These are phyloP conservation scores for Cheilosia urbana DNA, from an alignment of 2,888 invertebrate genomes.

Conservation along the genomic window DNA sequence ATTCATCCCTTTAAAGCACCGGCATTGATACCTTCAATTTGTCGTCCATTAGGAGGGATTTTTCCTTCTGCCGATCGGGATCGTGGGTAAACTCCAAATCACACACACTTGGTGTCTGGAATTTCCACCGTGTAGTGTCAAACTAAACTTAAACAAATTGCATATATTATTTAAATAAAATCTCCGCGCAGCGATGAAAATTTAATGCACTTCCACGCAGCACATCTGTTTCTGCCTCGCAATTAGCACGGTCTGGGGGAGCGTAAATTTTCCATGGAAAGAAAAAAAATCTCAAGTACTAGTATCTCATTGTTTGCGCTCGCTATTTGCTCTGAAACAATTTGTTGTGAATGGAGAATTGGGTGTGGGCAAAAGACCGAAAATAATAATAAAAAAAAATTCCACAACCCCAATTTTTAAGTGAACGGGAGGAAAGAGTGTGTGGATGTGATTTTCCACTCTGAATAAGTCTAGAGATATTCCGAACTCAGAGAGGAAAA, in stretches of 20 bases:
- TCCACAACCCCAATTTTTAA: not conserved
- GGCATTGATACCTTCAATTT: slow-evolving; percentile 59
- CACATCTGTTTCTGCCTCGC: slow-evolving; percentile 28
- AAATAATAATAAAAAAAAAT: not conserved
- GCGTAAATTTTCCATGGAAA: slow-evolving; percentile 19
- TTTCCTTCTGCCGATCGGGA: not conserved
- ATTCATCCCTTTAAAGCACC: slow-evolving; percentile 50
- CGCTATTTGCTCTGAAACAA: slow-evolving; percentile 38
- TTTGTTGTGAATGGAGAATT: slow-evolving; percentile 49
- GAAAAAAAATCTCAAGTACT: not conserved
- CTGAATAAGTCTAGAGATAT: not conserved
- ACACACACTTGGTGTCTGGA: slow-evolving; percentile 40
- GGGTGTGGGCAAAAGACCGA: not conserved
- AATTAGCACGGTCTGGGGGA: slow-evolving; percentile 18
- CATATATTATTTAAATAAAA: slow-evolving; percentile 64
- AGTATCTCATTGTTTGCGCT: slow-evolving; percentile 36
- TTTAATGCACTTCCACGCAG: slow-evolving; percentile 44
- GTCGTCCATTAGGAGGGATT: slow-evolving; percentile 64
- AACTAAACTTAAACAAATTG: slow-evolving; percentile 46
- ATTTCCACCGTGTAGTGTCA: no score
- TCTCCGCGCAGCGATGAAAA: slow-evolving; percentile 22
- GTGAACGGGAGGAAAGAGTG: not conserved
- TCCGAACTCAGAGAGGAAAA: not conserved
- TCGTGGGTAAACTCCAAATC: slow-evolving; percentile 70
- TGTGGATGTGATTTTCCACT: slow-evolving; percentile 30